Percentiles rank a stretch among this genome's conserved stretches.
Evolutionary conservation across 2,888 invertebrate genomes (phyloP).

Genomic region (Abscondita cerata): DNA sequence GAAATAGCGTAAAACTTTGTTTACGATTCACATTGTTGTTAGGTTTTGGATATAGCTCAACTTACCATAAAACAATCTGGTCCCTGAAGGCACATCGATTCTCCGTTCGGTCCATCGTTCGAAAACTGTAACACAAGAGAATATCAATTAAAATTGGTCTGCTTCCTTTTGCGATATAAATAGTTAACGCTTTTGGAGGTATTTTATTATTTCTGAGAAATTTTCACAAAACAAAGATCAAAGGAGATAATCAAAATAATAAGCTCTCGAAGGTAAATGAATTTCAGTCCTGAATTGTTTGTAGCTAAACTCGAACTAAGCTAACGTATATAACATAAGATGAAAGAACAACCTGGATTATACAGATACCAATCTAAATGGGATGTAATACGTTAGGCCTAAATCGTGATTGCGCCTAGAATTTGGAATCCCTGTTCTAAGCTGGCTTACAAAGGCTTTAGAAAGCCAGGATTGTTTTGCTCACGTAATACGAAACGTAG

Average conservation of each 20-base stretch:
- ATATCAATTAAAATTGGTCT: conserved; percentile 47
- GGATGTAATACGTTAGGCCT: conserved; percentile 46
- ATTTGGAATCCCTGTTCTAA: conserved; percentile 51
- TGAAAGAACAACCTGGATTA: conserved; percentile 44
- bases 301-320: conserved; percentile 27
- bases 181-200: not conserved
- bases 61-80: conserved; percentile 77
- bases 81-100: conserved; percentile 72
- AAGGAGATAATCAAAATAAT: conserved; percentile 8
- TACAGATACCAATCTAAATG: conserved; percentile 51
- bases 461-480: conserved; percentile 47
- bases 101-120: conserved; percentile 67
- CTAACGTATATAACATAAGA: conserved; percentile 28
- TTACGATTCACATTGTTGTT: conserved; percentile 12
- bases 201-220: not conserved
- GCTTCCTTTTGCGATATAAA: conserved; percentile 42
- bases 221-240: not conserved
- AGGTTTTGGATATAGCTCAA: conserved; percentile 39
- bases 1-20: conserved; percentile 9
- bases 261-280: conserved; percentile 15
- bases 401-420: conserved; percentile 52
- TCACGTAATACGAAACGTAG: conserved; percentile 44
- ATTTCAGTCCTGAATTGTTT: conserved; percentile 25
- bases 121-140: conserved; percentile 64
- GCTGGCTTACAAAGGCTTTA: conserved; percentile 46